phyloP scores from a whole-genome alignment of 2,113 vertebrate species.

The Pteropus alecto region DNA sequence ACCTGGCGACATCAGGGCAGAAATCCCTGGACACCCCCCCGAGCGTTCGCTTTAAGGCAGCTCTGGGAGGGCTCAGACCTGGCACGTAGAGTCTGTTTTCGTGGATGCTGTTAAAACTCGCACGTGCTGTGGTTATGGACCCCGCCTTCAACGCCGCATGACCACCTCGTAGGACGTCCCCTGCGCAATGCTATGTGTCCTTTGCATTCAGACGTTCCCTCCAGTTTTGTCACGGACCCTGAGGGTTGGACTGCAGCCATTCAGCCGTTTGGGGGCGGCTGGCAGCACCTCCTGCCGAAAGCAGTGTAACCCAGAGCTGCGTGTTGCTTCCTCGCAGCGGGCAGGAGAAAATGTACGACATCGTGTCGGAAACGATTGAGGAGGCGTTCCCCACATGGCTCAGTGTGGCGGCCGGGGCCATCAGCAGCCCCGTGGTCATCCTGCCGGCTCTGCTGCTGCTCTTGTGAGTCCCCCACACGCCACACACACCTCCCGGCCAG shows the following conservation, averaged over 20 bases:
- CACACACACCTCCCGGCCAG: neutral
- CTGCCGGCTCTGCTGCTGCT: slow-evolving; percentile 93
- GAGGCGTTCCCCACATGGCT: slow-evolving; percentile 94
- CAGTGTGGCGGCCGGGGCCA: slow-evolving; percentile 89
- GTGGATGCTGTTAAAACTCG: neutral
- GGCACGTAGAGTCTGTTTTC: neutral
- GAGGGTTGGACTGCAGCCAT: no score
- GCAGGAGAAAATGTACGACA: slow-evolving; percentile 98
- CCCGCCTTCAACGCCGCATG: no score
- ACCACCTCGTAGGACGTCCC: no score
- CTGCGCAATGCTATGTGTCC: no score
- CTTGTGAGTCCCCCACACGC: slow-evolving; percentile 86
- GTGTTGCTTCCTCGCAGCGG: slow-evolving; percentile 82
- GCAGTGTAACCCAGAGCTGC: neutral
- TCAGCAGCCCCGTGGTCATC: slow-evolving; percentile 96
- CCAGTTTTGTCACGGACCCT: no score
- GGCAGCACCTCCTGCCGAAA: no score
- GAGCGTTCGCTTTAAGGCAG: neutral
- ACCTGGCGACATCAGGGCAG: no score
- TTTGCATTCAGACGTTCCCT: no score
- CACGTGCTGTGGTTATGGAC: neutral
- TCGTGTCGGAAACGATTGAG: slow-evolving; percentile 93
- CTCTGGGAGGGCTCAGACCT: no score
- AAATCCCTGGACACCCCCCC: no score
- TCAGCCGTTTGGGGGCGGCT: no score